Base-by-base conservation (phyloP, 2,113 vertebrate species). In the Amphilophus citrinellus region DNA sequence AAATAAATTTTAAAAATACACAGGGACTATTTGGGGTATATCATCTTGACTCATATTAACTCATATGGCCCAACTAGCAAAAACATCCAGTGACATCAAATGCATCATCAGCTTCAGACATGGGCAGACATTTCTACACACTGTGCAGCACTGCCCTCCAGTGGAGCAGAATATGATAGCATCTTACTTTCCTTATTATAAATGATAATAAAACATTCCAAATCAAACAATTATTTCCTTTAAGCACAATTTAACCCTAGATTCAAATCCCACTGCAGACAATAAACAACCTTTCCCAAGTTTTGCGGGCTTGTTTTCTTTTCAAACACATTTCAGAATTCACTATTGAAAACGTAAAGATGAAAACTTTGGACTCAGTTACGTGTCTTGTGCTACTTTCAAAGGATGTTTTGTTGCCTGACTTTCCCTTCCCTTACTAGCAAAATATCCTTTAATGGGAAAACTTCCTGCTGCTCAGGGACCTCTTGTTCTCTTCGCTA, bases 141-240 rank as follows among this genome's bases (percentile, higher is more conserved):
- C 60, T 87, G 77, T 79, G 13, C 71, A 83, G 93, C 60, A 90
- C 90, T 93, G 95, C 95, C 96, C 95, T 89, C 96, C 75, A 81
- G 89, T 95, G 96, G 95, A 83, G 13, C 8, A 10, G 3, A n/a
- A 50, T 18, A 37, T 22, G 32, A 3, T 61, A 9, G 83, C 71
- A 24, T 17, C 13, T n/a, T 42, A 4, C 15, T 32, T 50, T 56
- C 22, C 35, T 42, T 53, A 3, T 61, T 62, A 37, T 59, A 32
- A 71, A 60, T 14, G 44, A 60, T 15, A 68, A 56, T 11, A 50
- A 60, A 61, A 42, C 11, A 30, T 58, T 61, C 3, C 2, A 18
- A 61, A 10, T 10, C 0, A 32, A 56, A 68, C 42, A 11, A 24
- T 15, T 18, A 32, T 47, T 61, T 61, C 2, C 61, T 58, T 76